These are phyloP conservation scores for Spatulosminthurus flaviceps DNA, from an alignment of 2,888 invertebrate species.

Conservation along the genomic window DNA sequence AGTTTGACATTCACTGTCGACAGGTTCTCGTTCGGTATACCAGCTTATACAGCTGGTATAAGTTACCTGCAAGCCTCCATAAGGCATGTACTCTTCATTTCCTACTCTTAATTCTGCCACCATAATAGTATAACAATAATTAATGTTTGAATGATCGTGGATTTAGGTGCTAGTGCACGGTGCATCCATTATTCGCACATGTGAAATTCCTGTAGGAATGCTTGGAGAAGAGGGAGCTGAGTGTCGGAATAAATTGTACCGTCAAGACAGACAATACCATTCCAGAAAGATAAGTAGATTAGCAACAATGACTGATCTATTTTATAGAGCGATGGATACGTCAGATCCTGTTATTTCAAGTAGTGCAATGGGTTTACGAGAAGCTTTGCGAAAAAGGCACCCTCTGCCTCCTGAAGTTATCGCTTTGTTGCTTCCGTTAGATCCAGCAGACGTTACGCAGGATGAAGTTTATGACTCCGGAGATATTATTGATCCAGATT, in stretches of 20 bases:
- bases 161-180: background rate
- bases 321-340: background rate
- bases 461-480: too few species aligned
- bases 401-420: background rate
- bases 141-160: background rate
- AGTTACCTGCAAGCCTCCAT: constrained; percentile 46
- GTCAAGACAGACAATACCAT: background rate
- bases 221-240: background rate
- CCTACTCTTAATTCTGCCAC: too few species aligned
- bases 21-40: constrained; percentile 25
- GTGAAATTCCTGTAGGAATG: background rate
- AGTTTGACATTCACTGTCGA: constrained; percentile 38
- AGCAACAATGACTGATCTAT: background rate
- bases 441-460: too few species aligned
- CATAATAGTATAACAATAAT: background rate
- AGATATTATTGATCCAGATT: too few species aligned
- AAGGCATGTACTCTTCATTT: too few species aligned
- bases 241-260: background rate
- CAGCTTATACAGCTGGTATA: constrained; percentile 35
- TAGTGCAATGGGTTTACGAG: background rate
- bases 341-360: background rate
- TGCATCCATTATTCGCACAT: background rate
- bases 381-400: background rate
- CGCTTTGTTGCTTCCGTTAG: background rate
- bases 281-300: background rate